Conservation (phyloP, 1,140 invertebrate species). For the Cyrtorhinus lividipennis region DNA sequence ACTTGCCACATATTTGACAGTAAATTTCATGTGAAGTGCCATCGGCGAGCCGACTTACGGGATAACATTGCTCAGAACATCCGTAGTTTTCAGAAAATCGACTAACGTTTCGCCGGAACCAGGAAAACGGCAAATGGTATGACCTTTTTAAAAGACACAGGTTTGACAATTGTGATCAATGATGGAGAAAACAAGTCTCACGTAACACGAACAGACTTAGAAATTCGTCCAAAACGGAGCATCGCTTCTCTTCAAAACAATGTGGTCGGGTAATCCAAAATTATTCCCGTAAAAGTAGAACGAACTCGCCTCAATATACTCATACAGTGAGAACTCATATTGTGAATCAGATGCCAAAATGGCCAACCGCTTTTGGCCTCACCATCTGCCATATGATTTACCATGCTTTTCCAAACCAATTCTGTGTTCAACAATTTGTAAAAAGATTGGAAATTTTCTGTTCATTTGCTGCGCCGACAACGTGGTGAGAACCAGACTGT, state of each 20-base stretch:
- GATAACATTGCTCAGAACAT: background rate
- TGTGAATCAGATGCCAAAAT: background rate
- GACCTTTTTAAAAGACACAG: background rate
- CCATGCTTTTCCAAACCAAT: too few species aligned
- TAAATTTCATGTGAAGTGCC: background rate
- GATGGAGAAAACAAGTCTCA: background rate
- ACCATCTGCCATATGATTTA: too few species aligned
- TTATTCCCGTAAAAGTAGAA: background rate
- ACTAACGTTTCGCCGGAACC: constrained; percentile 1
- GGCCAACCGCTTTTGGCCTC: too few species aligned
- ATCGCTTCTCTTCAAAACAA: background rate
- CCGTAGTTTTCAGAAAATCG: background rate
- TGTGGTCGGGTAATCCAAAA: background rate
- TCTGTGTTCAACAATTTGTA: background rate
- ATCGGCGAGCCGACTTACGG: background rate
- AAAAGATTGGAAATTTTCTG: background rate
- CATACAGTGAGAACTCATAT: background rate
- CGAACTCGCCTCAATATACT: background rate
- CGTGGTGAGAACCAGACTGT: constrained; percentile 4
- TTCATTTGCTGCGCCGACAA: background rate
- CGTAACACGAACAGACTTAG: background rate
- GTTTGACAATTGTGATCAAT: background rate
- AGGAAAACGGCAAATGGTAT: background rate
- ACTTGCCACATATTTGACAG: background rate
- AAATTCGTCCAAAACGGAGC: too few species aligned